Base-by-base conservation (phyloP, 2,797 vertebrate genomes). In the Austrolebias charrua region DNA sequence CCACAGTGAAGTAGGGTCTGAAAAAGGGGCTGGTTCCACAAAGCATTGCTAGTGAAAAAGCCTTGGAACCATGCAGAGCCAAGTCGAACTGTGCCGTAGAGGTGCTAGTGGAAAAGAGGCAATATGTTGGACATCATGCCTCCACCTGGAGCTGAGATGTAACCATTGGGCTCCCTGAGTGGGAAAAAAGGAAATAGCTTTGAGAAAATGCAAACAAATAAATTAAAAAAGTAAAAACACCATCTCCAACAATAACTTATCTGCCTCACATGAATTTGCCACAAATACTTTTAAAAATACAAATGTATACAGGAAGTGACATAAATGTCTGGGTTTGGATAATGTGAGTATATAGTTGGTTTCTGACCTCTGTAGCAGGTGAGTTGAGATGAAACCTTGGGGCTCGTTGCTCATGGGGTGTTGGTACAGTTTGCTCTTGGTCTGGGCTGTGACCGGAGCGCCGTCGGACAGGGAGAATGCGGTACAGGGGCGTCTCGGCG, bases 401-500 rank as follows among this genome's bases (percentile, higher is more conserved):
- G 94, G 94, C 64, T 98, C 96, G 57, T 95, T 98, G 78, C 93
- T 97, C 64, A 94, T 94, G 14, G 95, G 94, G 69, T 96, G 96
- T 49, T 95, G 94, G 66, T 95, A 96, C 11, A 98, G 90, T 75
- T 96, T 97, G 68, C 95, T 99, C 87, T 97, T 98, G 1, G 96
- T 99, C 82, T 98, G 97, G 2, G 96, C 97, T 0, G 94, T 96
- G 80, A 98, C 97, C 47, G 95, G 92, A 10, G 96, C 98, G 66
- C 97, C 96, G 63, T 99, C 97, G 0, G 96, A 95, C 72, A 99
- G 87, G 4, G 96, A 98, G 87, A 99, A 99, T n/a, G 46, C 95
- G 94, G 83, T 99, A 99, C 46, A 95, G 55, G 0, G 97, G 96
- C 0, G 96, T 99, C 90, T 99, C 96, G 1, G 97, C 95, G 9